Evolutionary conservation across 2,888 invertebrate genomes (phyloP).

Genomic region (Ctena decussata): DNA sequence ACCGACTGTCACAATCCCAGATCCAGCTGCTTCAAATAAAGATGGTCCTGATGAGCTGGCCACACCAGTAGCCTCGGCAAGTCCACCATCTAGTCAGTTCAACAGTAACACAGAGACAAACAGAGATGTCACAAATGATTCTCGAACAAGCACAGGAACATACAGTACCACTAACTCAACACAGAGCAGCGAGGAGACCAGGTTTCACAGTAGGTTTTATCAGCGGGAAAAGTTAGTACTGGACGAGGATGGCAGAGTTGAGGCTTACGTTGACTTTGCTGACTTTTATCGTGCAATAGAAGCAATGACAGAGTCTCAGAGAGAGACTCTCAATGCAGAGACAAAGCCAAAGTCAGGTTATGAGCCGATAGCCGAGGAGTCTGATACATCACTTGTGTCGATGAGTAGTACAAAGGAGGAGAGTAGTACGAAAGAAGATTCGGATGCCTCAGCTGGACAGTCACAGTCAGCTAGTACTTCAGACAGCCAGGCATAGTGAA

Average conservation of each 20-base stretch:
- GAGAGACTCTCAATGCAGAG: slow-evolving; percentile 79
- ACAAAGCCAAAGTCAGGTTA: slow-evolving; percentile 82
- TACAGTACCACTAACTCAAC: slow-evolving; percentile 82
- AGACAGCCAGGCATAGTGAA: no score
- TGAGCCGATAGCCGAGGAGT: slow-evolving; percentile 83
- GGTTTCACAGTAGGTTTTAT: slow-evolving; percentile 73
- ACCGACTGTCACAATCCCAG: slow-evolving; percentile 65
- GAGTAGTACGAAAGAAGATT: not conserved
- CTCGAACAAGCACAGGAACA: slow-evolving; percentile 68
- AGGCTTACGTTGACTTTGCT: slow-evolving; percentile 94
- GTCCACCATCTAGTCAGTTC: slow-evolving; percentile 53
- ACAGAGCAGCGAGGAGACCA: slow-evolving; percentile 81
- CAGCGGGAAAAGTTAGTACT: slow-evolving; percentile 85
- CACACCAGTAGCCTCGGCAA: slow-evolving; percentile 59
- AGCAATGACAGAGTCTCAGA: slow-evolving; percentile 81
- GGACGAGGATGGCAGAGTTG: slow-evolving; percentile 91
- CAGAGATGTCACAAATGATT: slow-evolving; percentile 41
- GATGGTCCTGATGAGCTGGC: slow-evolving; percentile 44
- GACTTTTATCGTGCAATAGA: slow-evolving; percentile 88
- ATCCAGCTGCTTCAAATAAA: slow-evolving; percentile 36
- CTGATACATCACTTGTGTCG: slow-evolving; percentile 45
- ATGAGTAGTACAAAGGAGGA: not conserved
- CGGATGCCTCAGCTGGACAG: not conserved
- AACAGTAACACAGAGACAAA: slow-evolving; percentile 53
- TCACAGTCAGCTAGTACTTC: not conserved